Percentiles rank a stretch among this genome's conserved stretches.
Conservation (phyloP, 2,113 vertebrate genomes). For the Larimichthys crocea region DNA sequence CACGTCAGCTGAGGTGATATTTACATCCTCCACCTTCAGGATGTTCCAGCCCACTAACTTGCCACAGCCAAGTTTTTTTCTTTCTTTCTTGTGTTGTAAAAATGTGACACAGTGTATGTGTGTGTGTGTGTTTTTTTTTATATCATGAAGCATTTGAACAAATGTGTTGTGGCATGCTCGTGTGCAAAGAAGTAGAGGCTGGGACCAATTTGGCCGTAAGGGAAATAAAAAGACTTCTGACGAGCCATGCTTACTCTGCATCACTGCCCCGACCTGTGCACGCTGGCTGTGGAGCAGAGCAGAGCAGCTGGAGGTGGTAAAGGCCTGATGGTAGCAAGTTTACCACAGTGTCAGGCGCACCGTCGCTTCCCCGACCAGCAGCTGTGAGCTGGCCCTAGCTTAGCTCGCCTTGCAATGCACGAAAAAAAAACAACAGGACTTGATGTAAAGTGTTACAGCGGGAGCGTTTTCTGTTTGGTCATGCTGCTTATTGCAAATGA, state of each 20-base stretch:
- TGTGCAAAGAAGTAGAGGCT: conserved; percentile 39
- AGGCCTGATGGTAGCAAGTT: conserved; percentile 54
- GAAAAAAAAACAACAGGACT: conserved; percentile 8
- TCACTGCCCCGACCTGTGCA: conserved; percentile 18
- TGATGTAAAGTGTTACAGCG: conserved; percentile 24
- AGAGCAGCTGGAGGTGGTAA: conserved; percentile 52
- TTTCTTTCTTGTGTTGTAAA: conserved; percentile 33
- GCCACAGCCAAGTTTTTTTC: conserved; percentile 16
- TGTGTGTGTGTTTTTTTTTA: conserved; percentile 17
- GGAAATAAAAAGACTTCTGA: conserved; percentile 56
- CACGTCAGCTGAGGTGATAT: conserved; percentile 57
- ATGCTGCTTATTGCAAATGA: conserved; percentile 67
- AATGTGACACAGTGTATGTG: conserved; percentile 63
- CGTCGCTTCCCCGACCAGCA: conserved; percentile 24
- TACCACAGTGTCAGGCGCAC: conserved; percentile 48
- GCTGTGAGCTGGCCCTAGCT: conserved; percentile 24
- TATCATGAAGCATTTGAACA: conserved; percentile 25
- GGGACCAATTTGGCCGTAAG: conserved; percentile 50
- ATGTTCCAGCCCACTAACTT: conserved; percentile 48
- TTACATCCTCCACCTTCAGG: conserved; percentile 53
- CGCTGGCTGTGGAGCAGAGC: conserved; percentile 30
- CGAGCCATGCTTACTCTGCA: conserved; percentile 52
- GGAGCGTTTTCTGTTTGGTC: conserved; percentile 38
- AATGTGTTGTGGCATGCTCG: conserved; percentile 56
- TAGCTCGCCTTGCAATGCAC: neutral